phyloP scores from a whole-genome alignment of 23 tunicate genomes.

The Halocynthia aurantium region DNA sequence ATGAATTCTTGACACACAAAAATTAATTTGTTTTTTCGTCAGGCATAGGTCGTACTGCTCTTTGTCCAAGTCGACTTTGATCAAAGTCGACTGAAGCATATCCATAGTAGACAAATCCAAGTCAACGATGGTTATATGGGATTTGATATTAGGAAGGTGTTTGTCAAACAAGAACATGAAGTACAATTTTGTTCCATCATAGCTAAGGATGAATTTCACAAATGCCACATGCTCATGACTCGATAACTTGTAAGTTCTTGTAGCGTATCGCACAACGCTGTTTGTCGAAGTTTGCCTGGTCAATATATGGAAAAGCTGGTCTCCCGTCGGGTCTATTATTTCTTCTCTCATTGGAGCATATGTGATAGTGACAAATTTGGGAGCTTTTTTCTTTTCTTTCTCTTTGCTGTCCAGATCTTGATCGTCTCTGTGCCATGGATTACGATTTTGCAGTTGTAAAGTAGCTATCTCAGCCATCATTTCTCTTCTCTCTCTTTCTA shows the following conservation, averaged over 20 bases:
- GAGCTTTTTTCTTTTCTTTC: slow-evolving; percentile 36
- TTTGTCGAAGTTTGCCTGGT: slow-evolving; percentile 34
- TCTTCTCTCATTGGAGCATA: slow-evolving; percentile 47
- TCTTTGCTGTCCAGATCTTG: slow-evolving; percentile 24
- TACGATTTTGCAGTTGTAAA: slow-evolving; percentile 5
- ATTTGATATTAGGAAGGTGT: slow-evolving; percentile 43
- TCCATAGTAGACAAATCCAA: slow-evolving; percentile 36
- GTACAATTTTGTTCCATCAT: slow-evolving; percentile 46
- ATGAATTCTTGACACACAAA: slow-evolving; percentile 42
- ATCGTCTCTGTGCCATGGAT: slow-evolving; percentile 83
- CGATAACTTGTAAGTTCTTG: slow-evolving; percentile 26
- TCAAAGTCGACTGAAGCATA: slow-evolving; percentile 31
- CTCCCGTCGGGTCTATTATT: slow-evolving; percentile 29
- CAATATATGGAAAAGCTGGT: slow-evolving; percentile 21
- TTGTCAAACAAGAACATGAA: slow-evolving; percentile 60
- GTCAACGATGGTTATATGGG: slow-evolving; percentile 48
- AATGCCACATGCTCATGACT: slow-evolving; percentile 10
- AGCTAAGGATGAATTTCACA: not conserved
- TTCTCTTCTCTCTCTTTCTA: slow-evolving; percentile 51
- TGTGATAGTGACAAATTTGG: slow-evolving; percentile 45
- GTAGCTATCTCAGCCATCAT: slow-evolving; percentile 31
- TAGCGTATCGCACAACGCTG: slow-evolving; percentile 32
- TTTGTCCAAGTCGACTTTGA: slow-evolving; percentile 23
- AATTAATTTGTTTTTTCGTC: slow-evolving; percentile 11
- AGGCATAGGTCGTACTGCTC: slow-evolving; percentile 25